Evolutionary conservation across 1,140 invertebrate species (phyloP).

Genomic region (Meloidogyne hapla): DNA sequence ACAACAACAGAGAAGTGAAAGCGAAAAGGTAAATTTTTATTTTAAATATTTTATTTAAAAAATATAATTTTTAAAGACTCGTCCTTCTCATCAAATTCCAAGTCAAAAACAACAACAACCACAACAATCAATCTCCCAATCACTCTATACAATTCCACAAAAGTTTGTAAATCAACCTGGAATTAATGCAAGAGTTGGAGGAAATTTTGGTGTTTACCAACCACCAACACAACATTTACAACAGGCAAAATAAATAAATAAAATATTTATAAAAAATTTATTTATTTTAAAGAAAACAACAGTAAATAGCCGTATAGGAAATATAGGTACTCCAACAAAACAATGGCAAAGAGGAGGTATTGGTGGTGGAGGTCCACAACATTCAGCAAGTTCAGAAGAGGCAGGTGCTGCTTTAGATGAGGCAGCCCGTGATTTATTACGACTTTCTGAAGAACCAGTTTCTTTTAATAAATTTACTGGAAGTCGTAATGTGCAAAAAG

Average conservation of each 20-base stretch:
- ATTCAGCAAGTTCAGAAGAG: constrained; percentile 15
- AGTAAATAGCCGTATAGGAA: neutral
- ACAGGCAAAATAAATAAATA: no score
- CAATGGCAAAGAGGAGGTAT: neutral
- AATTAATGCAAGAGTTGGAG: neutral
- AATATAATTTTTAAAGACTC: neutral
- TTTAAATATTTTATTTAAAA: neutral
- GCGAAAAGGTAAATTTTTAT: neutral
- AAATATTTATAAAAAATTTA: neutral
- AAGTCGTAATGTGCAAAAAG: constrained; percentile 34
- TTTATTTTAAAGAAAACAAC: constrained; percentile 6
- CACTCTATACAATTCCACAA: constrained; percentile 4
- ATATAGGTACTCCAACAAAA: neutral
- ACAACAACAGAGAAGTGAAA: neutral
- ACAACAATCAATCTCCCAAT: neutral
- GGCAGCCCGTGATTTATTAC: constrained; percentile 44
- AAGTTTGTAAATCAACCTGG: neutral
- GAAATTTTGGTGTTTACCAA: neutral
- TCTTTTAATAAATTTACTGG: constrained; percentile 34
- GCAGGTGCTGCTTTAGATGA: constrained; percentile 39
- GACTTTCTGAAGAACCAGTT: constrained; percentile 44
- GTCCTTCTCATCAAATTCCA: neutral
- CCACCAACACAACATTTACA: neutral
- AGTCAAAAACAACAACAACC: neutral
- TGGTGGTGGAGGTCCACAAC: neutral